Percentiles rank a stretch among this genome's conserved stretches.
phyloP scores from a whole-genome alignment of 2,113 vertebrate genomes.

The Atrichornis clamosus region DNA sequence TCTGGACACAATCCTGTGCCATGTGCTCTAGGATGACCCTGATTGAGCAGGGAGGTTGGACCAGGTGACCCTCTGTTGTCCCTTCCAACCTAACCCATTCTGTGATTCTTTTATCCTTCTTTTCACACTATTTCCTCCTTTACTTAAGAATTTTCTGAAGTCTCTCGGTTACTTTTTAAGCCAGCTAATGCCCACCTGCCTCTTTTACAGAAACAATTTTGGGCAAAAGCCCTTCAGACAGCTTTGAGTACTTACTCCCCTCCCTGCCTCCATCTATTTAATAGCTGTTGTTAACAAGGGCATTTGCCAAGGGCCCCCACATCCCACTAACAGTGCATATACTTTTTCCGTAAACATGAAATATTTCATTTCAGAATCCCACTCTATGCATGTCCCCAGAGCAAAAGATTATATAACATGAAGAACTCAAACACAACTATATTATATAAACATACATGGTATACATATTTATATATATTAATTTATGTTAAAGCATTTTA shows the following conservation, averaged over 20 bases:
- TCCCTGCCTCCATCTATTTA: not conserved
- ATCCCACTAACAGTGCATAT: not conserved
- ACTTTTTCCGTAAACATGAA: not conserved
- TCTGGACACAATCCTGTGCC: not conserved
- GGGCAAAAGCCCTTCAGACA: not conserved
- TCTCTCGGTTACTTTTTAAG: not conserved
- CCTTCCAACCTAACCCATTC: not conserved
- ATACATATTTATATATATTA: not conserved
- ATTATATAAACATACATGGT: not conserved
- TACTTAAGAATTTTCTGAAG: not conserved
- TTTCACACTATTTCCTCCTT: not conserved
- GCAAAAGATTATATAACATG: not conserved
- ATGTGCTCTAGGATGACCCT: accelerated
- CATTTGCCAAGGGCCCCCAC: not conserved
- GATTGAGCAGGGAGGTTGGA: not conserved
- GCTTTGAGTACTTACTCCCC: not conserved
- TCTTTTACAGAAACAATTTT: not conserved
- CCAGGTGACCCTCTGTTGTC: not conserved
- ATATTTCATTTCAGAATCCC: not conserved
- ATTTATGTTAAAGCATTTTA: not conserved
- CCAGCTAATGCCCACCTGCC: not conserved
- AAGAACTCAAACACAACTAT: not conserved
- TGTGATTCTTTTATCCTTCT: not conserved
- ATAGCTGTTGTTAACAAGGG: not conserved
- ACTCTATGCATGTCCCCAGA: not conserved